Base-by-base conservation (phyloP, 2,797 vertebrate species). In the Lerista edwardsae region DNA sequence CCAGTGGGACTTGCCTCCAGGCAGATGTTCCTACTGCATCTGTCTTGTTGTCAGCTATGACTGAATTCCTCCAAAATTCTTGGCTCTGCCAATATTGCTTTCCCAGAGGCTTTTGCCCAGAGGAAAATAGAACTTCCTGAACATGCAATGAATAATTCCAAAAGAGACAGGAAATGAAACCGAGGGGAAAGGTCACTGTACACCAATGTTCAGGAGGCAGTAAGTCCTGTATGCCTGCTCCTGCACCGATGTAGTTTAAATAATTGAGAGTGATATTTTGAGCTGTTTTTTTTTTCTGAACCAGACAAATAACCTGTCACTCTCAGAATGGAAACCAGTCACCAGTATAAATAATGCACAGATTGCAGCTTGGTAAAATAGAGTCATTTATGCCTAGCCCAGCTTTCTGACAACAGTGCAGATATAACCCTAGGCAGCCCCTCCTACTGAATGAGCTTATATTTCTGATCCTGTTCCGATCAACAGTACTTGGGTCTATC, bases 181-280 rank as follows among this genome's bases (percentile, higher is more conserved):
- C 59, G 75, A 80, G 82, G 29, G 27, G 80, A 78, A 90, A 87
- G 75, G 10, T 36, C 17, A 79, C 62, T 88, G 71, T 34, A 81
- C 89, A 75, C 31, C 12, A 14, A 47, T 83, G 85, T 86, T 86
- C 75, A 61, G 76, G 81, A 84, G 47, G 41, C 36, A 4, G 4
- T 80, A 71, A 79, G 84, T 69, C 65, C n/a, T 4, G 75, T 71
- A 69, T 62, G 36, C 80, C 61, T 83, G 59, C 36, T 83, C 47
- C 65, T 83, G 67, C 51, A 79, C 57, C 83, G 55, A 62, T 84
- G 62, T 41, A 79, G 31, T 73, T 84, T 80, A 75, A 88, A 81
- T 67, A 89, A 55, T 31, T 75, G 19, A 76, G 71, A 17, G 36
- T 75, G 74, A 25, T 73, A 83, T 86, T 92, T 88, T 71, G 82